phyloP scores from a whole-genome alignment of 2,113 vertebrate genomes.

The Lophotis ruficrista region DNA sequence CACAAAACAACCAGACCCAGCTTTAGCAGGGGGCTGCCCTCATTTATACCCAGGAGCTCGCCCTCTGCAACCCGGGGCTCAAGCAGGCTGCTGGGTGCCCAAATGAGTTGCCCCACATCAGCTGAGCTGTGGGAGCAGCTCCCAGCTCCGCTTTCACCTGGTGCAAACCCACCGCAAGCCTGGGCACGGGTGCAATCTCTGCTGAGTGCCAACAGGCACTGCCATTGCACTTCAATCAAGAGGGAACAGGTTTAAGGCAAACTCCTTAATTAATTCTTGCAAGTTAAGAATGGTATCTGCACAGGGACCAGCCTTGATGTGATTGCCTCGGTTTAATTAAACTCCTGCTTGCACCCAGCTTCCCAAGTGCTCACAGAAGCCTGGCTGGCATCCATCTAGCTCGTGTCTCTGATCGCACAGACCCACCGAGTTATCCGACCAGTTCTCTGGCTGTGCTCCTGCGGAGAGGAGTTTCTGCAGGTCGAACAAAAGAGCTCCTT shows the following conservation, averaged over 20 bases:
- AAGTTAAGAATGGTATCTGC: neutral
- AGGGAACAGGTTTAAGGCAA: neutral
- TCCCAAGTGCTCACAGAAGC: neutral
- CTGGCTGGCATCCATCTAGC: neutral
- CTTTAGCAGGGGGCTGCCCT: no score
- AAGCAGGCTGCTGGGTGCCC: neutral
- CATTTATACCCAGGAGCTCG: neutral
- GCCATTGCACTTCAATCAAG: neutral
- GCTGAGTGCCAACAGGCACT: neutral
- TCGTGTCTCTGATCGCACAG: neutral
- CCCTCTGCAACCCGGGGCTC: neutral
- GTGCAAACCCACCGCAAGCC: neutral
- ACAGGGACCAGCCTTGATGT: conserved; percentile 6
- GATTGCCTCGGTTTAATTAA: conserved; percentile 50
- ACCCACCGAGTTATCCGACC: neutral
- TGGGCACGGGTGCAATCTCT: neutral
- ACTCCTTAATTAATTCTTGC: conserved; percentile 15
- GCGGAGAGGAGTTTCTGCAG: neutral
- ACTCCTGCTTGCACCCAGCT: neutral
- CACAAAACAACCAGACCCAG: neutral
- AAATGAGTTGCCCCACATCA: neutral
- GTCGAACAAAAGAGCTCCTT: rapidly evolving
- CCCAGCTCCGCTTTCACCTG: neutral
- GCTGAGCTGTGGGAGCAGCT: neutral
- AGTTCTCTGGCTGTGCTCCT: neutral